Conservation (phyloP, 2,888 invertebrate genomes). For the Drosophila dives region DNA sequence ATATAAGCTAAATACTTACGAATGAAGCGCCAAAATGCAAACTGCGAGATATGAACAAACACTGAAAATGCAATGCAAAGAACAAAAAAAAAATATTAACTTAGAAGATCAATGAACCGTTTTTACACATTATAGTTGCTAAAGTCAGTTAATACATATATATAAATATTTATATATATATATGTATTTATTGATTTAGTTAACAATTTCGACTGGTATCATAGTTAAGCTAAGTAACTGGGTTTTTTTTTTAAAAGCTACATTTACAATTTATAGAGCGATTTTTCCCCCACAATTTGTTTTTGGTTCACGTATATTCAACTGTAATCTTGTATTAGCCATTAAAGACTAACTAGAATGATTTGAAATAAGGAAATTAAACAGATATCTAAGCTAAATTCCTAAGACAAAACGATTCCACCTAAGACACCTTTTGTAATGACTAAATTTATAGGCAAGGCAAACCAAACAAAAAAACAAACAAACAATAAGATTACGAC, state of each 20-base stretch:
- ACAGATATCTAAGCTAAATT: constrained; percentile 79
- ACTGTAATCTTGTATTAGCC: constrained; percentile 60
- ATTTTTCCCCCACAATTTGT: constrained; percentile 10
- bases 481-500: constrained; percentile 34
- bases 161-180: not conserved
- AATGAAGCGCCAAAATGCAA: constrained; percentile 70
- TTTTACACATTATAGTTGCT: constrained; percentile 43
- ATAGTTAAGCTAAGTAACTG: constrained; percentile 72
- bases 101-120: constrained; percentile 25
- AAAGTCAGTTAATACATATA: constrained; percentile 48
- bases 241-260: constrained; percentile 28
- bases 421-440: constrained; percentile 78
- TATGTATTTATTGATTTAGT: constrained; percentile 52
- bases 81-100: constrained; percentile 1
- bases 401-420: constrained; percentile 80
- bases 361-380: constrained; percentile 73
- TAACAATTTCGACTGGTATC: constrained; percentile 70
- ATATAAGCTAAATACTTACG: constrained; percentile 56
- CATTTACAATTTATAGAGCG: constrained; percentile 21
- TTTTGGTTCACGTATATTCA: constrained; percentile 20
- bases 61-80: constrained; percentile 38
- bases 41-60: constrained; percentile 36
- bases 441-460: constrained; percentile 71
- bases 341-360: constrained; percentile 74
- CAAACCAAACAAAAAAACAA: constrained; percentile 30